Evolutionary conservation across 2,113 vertebrate species (phyloP).

Genomic region (Hoplias malabaricus): DNA sequence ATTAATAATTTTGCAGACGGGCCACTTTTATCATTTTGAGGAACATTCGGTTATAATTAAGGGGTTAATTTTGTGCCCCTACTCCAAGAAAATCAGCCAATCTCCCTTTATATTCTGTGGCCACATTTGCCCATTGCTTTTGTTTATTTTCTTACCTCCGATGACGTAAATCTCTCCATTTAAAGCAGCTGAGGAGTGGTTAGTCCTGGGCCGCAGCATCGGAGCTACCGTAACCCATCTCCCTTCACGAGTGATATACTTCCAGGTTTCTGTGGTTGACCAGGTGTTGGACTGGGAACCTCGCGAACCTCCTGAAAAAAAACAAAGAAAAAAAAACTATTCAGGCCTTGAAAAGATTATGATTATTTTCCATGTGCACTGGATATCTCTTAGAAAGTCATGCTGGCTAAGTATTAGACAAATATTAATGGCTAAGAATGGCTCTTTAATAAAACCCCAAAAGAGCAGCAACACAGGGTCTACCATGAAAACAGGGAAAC

Average conservation of each 20-base stretch:
- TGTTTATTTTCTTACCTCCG: constrained; percentile 79
- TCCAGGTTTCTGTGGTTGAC: constrained; percentile 94
- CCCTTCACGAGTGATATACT: constrained; percentile 84
- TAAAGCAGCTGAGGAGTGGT: constrained; percentile 84
- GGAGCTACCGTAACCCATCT: constrained; percentile 84
- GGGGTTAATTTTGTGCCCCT: background rate
- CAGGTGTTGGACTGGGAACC: constrained; percentile 89
- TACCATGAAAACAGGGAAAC: background rate
- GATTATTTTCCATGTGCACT: background rate
- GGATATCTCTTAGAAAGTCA: constrained; percentile 8
- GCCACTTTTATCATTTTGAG: no score
- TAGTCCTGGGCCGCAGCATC: constrained; percentile 91
- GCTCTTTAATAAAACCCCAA: constrained; percentile 9
- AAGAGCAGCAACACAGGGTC: constrained; percentile 10
- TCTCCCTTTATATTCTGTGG: background rate
- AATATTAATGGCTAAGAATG: background rate
- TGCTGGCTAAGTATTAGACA: constrained; percentile 14
- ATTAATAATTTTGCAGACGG: no score
- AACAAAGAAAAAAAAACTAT: constrained; percentile 13
- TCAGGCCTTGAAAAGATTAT: constrained; percentile 10
- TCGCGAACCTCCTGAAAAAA: constrained; percentile 84
- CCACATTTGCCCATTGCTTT: background rate
- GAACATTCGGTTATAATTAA: no score
- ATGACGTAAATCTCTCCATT: constrained; percentile 94
- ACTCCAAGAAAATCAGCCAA: background rate